Base-by-base conservation (phyloP, 2,888 invertebrate genomes). In the Tetheella fluctuosa region DNA sequence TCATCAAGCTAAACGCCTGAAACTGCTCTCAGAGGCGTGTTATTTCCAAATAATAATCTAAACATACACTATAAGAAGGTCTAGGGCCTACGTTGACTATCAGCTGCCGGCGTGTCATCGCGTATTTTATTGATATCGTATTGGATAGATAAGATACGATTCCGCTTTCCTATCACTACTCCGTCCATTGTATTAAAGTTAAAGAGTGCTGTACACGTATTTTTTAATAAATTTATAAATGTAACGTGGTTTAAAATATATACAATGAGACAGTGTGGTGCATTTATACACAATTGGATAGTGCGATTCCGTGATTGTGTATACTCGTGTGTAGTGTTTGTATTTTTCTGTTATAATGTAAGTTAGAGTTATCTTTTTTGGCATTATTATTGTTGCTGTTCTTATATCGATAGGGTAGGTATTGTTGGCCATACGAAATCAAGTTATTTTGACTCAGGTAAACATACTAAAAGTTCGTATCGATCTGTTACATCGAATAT, bases 111-210 rank as follows among this genome's bases (percentile, higher is more conserved):
- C 68, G 64, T 17, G 67, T 70, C 63, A 73, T 62, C 70, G 73
- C 67, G 68, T 70, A 70, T 73, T 81, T 80, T 86, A 88, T 88
- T 87, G 86, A 86, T 87, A 87, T 76, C 79, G 71, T 85, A 86
- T 88, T 84, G 87, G 80, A 77, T 65, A 75, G 89, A 90, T 90
- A 89, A 90, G 90, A 90, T 89, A 86, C 65, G 68, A 77, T 75
- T 79, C 82, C 69, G 78, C 79, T 85, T 83, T 85, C 84, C 79
- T 79, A 75, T 70, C 71, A 71, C 69, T 70, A 59, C 68, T 60
- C 59, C 60, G 60, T 68, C 73, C 77, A 80, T 77, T 80, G 81
- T 83, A 48, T 20, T 10, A 76, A 73, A 81, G 76, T 81, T 80
- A 76, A 74, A 75, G 68, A 73, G 78, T 69, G 67, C 61, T 63